Base-by-base conservation (phyloP, 2,888 invertebrate species). In the Polylopha cassiicola region DNA sequence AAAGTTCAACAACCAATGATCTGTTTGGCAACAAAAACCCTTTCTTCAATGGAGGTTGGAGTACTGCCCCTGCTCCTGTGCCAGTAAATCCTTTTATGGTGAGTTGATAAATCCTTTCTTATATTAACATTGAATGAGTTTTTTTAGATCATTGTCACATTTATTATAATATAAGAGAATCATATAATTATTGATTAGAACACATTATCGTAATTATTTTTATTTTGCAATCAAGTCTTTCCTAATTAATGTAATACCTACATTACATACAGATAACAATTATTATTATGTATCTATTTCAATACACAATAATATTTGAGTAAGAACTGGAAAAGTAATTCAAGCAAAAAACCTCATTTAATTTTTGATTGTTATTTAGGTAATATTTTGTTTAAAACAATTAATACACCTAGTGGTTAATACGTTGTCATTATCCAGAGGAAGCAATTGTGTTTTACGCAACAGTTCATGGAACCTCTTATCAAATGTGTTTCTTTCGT, bases 81-180 rank as follows among this genome's bases (percentile, higher is more conserved):
- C 68, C 77, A 43, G 70, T 82, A 23, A 85, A 85, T 46, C 85
- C 85, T 23, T 85, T 85, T 48, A 75, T 74, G 81, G 85, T 85
- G 55, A 73, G 77, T 53, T 9, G 26, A n/a, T n/a, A n/a, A 15
- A 29, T 15, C n/a, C 3, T 15, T 1, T 13, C 9, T 16, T 4
- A 29, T 10, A 22, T 34, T 37, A 37, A 20, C 39, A 32, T 33
- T 44, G 31, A 10, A 14, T 22, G 8, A 26, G 24, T 33, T 10
- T 20, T 4, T 7, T 2, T n/a, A n/a, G n/a, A n/a, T n/a, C n/a
- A n/a, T n/a, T n/a, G n/a, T n/a, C n/a, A n/a, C n/a, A n/a, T n/a
- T n/a, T n/a, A n/a, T n/a, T n/a, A n/a, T n/a, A n/a, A n/a, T n/a
- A n/a, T n/a, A n/a, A n/a, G n/a, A n/a, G n/a, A n/a, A n/a, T n/a